A percentile compares a stretch with the other conserved stretches of the same genome.
Evolutionary conservation across 2,888 invertebrate species (phyloP).

Genomic region (Hirtodrosophila histrioides): DNA sequence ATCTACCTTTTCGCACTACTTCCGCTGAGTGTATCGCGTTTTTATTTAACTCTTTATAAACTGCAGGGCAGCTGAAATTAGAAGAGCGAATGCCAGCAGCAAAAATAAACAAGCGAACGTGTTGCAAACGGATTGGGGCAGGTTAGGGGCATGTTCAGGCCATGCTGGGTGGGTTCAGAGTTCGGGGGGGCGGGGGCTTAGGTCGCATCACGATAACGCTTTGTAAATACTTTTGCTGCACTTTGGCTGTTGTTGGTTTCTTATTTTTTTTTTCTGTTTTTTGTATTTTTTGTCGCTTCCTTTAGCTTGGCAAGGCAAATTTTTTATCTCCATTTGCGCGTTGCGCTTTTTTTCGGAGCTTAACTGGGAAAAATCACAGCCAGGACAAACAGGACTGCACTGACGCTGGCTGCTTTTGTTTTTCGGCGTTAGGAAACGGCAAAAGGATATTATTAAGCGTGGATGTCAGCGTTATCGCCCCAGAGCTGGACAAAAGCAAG

Average conservation of each 20-base stretch:
- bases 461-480: conserved; percentile 78
- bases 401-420: conserved; percentile 64
- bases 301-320: conserved; percentile 74
- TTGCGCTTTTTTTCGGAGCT: conserved; percentile 58
- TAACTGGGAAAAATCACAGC: conserved; percentile 67
- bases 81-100: conserved; percentile 73
- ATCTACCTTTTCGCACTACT: conserved; percentile 28
- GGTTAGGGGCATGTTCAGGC: conserved; percentile 14
- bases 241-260: conserved; percentile 70
- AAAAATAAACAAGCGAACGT: conserved; percentile 71
- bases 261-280: conserved; percentile 35
- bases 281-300: conserved; percentile 68
- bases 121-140: conserved; percentile 29
- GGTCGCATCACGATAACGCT: conserved; percentile 76
- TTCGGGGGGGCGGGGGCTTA: conserved; percentile 50
- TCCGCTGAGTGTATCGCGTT: conserved; percentile 57
- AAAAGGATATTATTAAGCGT: conserved; percentile 75
- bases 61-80: conserved; percentile 69
- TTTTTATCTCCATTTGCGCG: conserved; percentile 77
- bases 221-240: conserved; percentile 80
- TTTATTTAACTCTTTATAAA: conserved; percentile 73
- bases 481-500: conserved; percentile 53
- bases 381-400: conserved; percentile 56
- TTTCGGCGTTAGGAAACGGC: conserved; percentile 62
- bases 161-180: conserved; percentile 46